Evolutionary conservation across 2,797 vertebrate species (phyloP), one percentile per base, ranked within the genome.

Genomic region (Gymnoscopelus braueri): DNA sequence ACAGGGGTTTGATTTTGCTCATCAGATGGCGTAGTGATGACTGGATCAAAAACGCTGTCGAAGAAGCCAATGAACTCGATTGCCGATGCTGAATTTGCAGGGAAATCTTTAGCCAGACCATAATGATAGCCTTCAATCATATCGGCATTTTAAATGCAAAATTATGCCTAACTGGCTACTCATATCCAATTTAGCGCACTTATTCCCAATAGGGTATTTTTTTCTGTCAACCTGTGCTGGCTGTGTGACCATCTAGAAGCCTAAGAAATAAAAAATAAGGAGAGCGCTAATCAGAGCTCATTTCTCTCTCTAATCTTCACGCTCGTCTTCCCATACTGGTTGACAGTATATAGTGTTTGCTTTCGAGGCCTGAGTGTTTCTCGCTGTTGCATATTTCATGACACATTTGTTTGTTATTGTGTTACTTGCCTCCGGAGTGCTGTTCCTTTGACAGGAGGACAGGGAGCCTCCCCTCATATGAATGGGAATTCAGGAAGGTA

Each of bases 391-490:
- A 75, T 76, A 77, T 81, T 83, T 91, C 81, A 80, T 44, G 72
- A 57, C 64, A 50, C 71, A 47, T 84, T 84, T 82, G 72, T 78
- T 84, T 89, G 74, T 79, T 83, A 74, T 83, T 72, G 61, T 67
- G 66, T 39, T 79, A 84, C 32, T 6, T 77, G 73, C 71, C 57
- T 26, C 65, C 70, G 61, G 69, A 78, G 77, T 72, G 32, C 32
- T 35, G 32, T 35, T 35, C 69, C 65, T 84, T 65, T 79, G 78
- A 84, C 76, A 74, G 73, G 64, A 75, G 48, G 74, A 73, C 47
- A 5, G 15, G 49, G 66, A 66, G 65, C 60, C 29, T 5, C 63
- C 23, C 71, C 35, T 72, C 61, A 60, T 65, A 72, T 75, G 68
- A 54, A 19, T 61, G 55, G 57, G 58, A 79, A 77, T 66, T 63